A percentile compares a stretch with the other conserved stretches of the same genome.
These are phyloP conservation scores for Heteromurus nitidus DNA, from an alignment of 2,888 invertebrate species.

Conservation along the genomic window DNA sequence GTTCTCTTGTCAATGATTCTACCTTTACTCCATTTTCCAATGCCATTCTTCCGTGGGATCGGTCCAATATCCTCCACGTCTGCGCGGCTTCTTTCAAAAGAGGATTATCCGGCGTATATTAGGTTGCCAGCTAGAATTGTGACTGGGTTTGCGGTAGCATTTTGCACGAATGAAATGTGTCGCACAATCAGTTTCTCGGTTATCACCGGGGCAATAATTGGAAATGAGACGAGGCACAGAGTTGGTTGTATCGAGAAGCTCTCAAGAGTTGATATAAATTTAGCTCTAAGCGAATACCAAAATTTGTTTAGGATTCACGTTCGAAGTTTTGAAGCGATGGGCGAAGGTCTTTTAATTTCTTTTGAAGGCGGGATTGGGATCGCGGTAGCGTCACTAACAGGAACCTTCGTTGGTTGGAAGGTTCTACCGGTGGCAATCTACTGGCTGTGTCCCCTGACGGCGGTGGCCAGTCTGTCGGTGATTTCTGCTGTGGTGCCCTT, in stretches of 20 bases:
- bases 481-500: not conserved
- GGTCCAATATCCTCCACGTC: too few species aligned
- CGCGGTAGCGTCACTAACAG: not conserved
- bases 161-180: not conserved
- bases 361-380: not conserved
- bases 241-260: not conserved
- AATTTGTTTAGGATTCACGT: too few species aligned
- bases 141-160: too few species aligned
- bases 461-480: not conserved
- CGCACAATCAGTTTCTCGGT: not conserved
- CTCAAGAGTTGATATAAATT: not conserved
- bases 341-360: not conserved
- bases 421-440: not conserved
- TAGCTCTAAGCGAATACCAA: too few species aligned
- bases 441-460: not conserved
- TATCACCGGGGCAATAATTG: not conserved
- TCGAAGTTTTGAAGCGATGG: not conserved
- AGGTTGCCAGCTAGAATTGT: too few species aligned
- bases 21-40: too few species aligned
- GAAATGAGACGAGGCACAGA: not conserved
- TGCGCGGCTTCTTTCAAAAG: too few species aligned
- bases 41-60: too few species aligned
- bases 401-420: not conserved
- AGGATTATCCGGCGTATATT: too few species aligned
- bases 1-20: too few species aligned